These are phyloP conservation scores for Microchrysa polita DNA, from an alignment of 2,888 invertebrate genomes.

Conservation along the genomic window DNA sequence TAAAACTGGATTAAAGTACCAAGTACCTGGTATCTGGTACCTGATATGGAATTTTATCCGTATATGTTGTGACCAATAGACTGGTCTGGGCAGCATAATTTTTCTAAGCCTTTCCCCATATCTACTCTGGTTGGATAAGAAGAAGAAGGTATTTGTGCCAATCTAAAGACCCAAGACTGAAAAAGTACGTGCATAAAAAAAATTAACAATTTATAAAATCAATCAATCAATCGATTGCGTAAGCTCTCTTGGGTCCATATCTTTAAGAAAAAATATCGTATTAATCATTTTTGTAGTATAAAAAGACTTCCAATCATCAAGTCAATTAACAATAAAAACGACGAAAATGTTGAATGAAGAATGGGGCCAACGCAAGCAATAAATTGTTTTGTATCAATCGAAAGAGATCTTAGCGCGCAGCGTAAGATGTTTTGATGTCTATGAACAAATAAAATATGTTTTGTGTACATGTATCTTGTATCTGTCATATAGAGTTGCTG, in stretches of 20 bases:
- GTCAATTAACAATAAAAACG: constrained; percentile 29
- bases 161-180: too few relatives aligned
- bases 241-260: constrained; percentile 1
- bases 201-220: background rate
- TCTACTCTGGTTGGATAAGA: too few relatives aligned
- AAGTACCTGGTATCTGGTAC: constrained; percentile 4
- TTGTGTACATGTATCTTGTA: background rate
- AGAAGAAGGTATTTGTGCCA: too few relatives aligned
- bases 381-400: background rate
- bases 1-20: constrained; percentile 2
- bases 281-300: constrained; percentile 16
- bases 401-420: too few relatives aligned
- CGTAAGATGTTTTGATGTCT: background rate
- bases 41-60: background rate
- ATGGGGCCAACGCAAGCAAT: constrained; percentile 38
- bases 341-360: constrained; percentile 16
- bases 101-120: too few relatives aligned
- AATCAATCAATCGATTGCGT: constrained; percentile 31
- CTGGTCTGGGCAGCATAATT: too few relatives aligned
- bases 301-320: constrained; percentile 39
- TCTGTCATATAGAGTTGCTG: background rate
- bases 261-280: constrained; percentile 4
- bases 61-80: background rate
- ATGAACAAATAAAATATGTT: constrained; percentile 4
- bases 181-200: background rate